Evolutionary conservation across 2,113 vertebrate genomes (phyloP).

Genomic region (Mus musculus): GRCm39 chrX:59906501-59907000

Average conservation of each 20-base stretch:
- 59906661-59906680: not conserved
- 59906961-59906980: not conserved
- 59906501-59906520: not conserved
- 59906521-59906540: not conserved
- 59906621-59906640: not conserved
- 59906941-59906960: not conserved
- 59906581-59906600: not conserved
- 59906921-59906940: not conserved
- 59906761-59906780: not conserved
- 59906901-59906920: not conserved
- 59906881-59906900: constrained; percentile 3
- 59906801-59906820: not conserved
- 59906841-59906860: not conserved
- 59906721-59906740: not conserved
- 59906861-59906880: not conserved
- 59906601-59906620: not conserved
- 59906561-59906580: not conserved
- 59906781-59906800: constrained; percentile 1
- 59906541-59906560: not conserved
- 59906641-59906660: not conserved
- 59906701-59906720: not conserved
- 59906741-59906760: not conserved
- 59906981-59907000: not conserved
- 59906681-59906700: constrained; percentile 4
- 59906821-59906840: constrained; percentile 1